Evolutionary conservation across 64 coral and sea anemone species (phyloP).

Genomic region (Montipora cactus): DNA sequence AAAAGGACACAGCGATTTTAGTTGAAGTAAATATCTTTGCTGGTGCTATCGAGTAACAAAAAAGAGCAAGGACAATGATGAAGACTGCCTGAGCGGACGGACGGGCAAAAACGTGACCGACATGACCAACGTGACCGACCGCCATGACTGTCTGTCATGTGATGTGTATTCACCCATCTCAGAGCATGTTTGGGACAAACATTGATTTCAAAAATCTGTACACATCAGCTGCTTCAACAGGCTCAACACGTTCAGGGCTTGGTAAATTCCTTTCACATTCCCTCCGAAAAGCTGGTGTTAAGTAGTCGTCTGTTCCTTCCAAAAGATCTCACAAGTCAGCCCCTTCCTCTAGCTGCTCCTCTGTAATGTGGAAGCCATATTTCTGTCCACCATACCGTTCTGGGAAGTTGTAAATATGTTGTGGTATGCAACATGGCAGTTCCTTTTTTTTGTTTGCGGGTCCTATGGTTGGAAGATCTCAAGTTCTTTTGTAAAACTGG

Average conservation of each 20-base stretch:
- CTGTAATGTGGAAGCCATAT: slow-evolving; percentile 25
- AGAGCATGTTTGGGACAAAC: slow-evolving; percentile 13
- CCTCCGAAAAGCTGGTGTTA: slow-evolving; percentile 15
- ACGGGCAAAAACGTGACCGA: neutral
- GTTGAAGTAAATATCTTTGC: neutral
- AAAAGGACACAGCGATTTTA: neutral
- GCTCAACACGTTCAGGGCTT: slow-evolving; percentile 14
- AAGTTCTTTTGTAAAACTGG: slow-evolving; percentile 59
- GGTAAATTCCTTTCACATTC: slow-evolving; percentile 53
- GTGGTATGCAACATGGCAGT: slow-evolving; percentile 40
- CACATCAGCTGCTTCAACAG: slow-evolving; percentile 15
- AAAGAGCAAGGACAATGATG: neutral
- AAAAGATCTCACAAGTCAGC: slow-evolving; percentile 46
- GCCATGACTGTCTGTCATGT: neutral
- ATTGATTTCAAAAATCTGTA: slow-evolving; percentile 41
- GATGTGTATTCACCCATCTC: slow-evolving; percentile 1
- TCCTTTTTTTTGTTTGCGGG: slow-evolving; percentile 47
- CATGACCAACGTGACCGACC: neutral
- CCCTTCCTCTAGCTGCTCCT: slow-evolving; percentile 19
- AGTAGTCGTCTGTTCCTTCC: slow-evolving; percentile 12
- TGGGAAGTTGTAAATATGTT: slow-evolving; percentile 46
- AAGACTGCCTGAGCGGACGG: neutral
- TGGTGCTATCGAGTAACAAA: neutral
- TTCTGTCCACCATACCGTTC: slow-evolving; percentile 41
- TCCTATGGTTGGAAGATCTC: slow-evolving; percentile 55